These are phyloP conservation scores for Anolis apletophallus DNA, from an alignment of 2,797 vertebrate genomes.

Conservation along the genomic window DNA sequence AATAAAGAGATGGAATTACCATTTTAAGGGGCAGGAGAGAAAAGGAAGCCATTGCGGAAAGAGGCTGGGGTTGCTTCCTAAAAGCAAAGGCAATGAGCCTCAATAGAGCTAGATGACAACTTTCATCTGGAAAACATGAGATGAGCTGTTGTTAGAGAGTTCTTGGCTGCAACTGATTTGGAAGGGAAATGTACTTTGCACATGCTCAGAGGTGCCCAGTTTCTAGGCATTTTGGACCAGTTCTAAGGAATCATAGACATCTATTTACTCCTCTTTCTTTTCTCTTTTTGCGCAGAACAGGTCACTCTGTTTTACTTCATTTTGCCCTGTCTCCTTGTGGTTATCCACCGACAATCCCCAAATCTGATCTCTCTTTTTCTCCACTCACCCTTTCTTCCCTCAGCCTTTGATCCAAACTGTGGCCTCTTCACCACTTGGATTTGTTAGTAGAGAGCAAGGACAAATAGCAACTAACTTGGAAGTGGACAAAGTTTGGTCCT, in stretches of 20 bases:
- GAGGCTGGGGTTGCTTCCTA: rapidly evolving
- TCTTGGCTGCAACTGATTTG: neutral
- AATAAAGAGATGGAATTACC: slow-evolving; percentile 12
- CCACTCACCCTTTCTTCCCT: no score
- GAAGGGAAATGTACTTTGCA: neutral
- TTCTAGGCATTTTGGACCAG: neutral
- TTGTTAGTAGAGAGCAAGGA: no score
- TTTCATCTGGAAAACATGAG: neutral
- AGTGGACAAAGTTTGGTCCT: no score
- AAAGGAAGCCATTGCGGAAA: neutral
- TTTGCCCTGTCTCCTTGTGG: no score
- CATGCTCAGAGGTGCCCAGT: no score
- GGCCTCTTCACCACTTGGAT: no score
- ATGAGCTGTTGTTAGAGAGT: no score
- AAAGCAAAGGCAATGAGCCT: neutral
- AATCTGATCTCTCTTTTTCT: no score
- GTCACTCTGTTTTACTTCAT: neutral
- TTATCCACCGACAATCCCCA: no score
- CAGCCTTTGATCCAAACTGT: no score
- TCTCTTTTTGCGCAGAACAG: neutral
- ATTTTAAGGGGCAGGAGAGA: slow-evolving; percentile 35
- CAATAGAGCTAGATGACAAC: neutral
- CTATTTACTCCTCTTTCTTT: neutral
- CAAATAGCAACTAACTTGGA: no score
- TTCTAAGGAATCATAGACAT: neutral